Conservation (phyloP, 2,113 vertebrate genomes). For the Oceanodroma tethys region DNA sequence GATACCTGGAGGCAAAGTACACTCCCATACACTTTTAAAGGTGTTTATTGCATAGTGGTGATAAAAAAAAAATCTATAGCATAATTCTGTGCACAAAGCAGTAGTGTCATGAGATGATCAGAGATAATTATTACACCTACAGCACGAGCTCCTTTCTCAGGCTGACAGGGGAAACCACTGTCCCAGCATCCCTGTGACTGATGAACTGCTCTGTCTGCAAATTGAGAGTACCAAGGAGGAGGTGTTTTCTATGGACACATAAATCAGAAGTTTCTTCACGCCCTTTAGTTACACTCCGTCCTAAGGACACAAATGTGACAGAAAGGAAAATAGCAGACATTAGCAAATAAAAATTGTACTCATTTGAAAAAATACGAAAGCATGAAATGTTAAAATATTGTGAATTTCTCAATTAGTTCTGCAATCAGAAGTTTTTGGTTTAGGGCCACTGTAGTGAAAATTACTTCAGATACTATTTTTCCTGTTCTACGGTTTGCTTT, state of each 20-base stretch:
- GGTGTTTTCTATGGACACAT: background rate
- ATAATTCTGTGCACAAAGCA: background rate
- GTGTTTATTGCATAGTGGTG: rapidly evolving
- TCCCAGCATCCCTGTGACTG: background rate
- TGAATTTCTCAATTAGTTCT: background rate
- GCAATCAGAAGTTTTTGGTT: background rate
- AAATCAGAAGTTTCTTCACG: background rate
- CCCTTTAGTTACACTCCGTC: background rate
- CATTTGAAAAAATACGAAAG: background rate
- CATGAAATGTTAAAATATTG: background rate
- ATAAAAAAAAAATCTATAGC: background rate
- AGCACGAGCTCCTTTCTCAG: background rate
- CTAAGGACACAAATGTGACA: background rate
- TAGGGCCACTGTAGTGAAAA: background rate
- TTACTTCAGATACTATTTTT: background rate
- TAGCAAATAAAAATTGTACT: background rate
- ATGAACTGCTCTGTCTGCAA: background rate
- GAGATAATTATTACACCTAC: background rate
- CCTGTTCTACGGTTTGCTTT: background rate
- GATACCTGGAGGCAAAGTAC: background rate
- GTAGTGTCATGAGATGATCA: background rate
- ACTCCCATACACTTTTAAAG: background rate
- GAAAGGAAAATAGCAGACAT: background rate
- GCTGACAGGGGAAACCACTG: background rate
- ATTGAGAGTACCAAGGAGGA: background rate